Percentiles rank a stretch among this genome's conserved stretches.
phyloP scores from a whole-genome alignment of 2,113 vertebrate genomes.

The Lophotis ruficrista region DNA sequence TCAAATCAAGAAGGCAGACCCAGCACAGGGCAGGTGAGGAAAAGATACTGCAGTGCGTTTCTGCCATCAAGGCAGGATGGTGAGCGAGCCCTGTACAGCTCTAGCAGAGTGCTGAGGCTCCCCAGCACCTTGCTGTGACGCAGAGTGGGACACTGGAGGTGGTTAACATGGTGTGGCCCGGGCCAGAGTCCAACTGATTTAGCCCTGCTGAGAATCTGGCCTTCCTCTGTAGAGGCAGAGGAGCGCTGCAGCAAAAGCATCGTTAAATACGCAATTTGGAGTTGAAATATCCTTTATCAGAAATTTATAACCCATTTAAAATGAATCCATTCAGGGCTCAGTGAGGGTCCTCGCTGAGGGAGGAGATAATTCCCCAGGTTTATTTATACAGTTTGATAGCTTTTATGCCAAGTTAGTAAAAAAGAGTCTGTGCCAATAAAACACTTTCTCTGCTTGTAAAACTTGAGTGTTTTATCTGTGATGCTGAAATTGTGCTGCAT shows the following conservation, averaged over 20 bases:
- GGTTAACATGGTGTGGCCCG: no score
- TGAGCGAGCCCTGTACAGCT: not conserved
- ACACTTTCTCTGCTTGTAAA: conserved; percentile 27
- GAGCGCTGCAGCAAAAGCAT: not conserved
- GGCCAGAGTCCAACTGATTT: not conserved
- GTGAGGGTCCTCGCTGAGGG: not conserved
- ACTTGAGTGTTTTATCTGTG: not conserved
- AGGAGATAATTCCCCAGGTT: conserved; percentile 41
- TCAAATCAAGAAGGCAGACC: not conserved
- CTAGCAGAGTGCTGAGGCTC: not conserved
- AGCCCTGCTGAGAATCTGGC: not conserved
- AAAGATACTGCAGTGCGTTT: not conserved
- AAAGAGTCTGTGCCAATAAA: conserved; percentile 32
- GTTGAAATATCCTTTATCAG: conserved; percentile 35
- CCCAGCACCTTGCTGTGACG: not conserved
- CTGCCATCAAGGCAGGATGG: not conserved
- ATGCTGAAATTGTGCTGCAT: not conserved
- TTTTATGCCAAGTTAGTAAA: conserved; percentile 48
- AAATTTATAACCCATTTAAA: conserved; percentile 50
- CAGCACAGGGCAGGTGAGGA: not conserved
- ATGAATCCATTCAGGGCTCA: not conserved
- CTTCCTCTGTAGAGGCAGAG: not conserved
- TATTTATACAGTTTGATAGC: conserved; percentile 43
- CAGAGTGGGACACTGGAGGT: not conserved
- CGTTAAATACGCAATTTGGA: not conserved